Conservation (phyloP, 2,888 invertebrate genomes). For the Hyposoter didymator region DNA sequence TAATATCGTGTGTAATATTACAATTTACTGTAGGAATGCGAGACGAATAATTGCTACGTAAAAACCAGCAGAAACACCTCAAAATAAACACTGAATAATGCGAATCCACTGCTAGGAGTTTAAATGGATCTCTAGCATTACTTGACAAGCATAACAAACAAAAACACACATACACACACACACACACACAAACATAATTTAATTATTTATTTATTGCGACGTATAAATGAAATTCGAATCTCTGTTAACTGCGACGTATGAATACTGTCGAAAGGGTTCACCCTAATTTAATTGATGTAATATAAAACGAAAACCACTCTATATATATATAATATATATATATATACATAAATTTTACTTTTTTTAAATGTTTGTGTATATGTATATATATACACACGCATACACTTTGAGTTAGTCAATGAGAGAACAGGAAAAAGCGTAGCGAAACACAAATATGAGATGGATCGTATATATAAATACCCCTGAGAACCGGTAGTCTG, state of each 20-base stretch:
- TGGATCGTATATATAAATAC: slow-evolving; percentile 15
- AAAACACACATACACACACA: slow-evolving; percentile 40
- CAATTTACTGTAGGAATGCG: slow-evolving; percentile 79
- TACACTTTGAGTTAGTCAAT: slow-evolving; percentile 66
- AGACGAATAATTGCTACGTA: slow-evolving; percentile 76
- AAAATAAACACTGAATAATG: slow-evolving; percentile 56
- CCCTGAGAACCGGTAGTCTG: slow-evolving; percentile 48
- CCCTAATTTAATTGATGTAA: slow-evolving; percentile 81
- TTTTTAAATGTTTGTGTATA: slow-evolving; percentile 44
- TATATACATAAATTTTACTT: slow-evolving; percentile 72
- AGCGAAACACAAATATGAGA: slow-evolving; percentile 52
- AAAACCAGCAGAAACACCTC: slow-evolving; percentile 53
- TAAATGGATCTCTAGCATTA: slow-evolving; percentile 78
- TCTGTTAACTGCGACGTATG: slow-evolving; percentile 76
- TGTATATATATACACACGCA: slow-evolving; percentile 16
- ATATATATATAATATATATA: slow-evolving; percentile 31
- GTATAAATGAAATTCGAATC: slow-evolving; percentile 81
- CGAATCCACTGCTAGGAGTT: slow-evolving; percentile 72
- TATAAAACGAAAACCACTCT: slow-evolving; percentile 74
- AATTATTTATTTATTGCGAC: slow-evolving; percentile 84
- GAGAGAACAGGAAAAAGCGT: slow-evolving; percentile 49
- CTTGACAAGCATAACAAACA: slow-evolving; percentile 67
- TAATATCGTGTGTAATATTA: slow-evolving; percentile 84
- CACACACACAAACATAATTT: slow-evolving; percentile 77
- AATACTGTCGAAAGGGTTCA: slow-evolving; percentile 76